phyloP scores from a whole-genome alignment of 2,113 vertebrate species.

The Pipra filicauda region DNA sequence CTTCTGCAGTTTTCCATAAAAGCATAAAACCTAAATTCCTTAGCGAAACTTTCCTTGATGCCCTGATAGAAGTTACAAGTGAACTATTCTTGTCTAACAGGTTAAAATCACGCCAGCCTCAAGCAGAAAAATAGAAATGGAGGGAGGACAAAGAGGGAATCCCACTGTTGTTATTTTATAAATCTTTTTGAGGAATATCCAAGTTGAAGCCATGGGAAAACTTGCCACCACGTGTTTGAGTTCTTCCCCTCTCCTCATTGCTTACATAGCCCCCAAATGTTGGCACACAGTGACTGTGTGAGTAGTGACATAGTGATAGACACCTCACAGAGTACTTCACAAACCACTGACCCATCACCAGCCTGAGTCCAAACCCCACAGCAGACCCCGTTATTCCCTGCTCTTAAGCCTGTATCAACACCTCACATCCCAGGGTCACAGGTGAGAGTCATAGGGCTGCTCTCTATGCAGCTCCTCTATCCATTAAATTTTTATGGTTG shows the following conservation, averaged over 20 bases:
- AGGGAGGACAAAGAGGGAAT: not conserved
- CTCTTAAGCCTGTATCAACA: not conserved
- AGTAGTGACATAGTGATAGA: not conserved
- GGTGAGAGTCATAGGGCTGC: not conserved
- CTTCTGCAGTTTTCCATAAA: not conserved
- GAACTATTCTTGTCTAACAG: not conserved
- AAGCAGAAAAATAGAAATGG: not conserved
- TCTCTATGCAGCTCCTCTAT: not conserved
- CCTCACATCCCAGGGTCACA: not conserved
- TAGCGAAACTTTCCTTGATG: not conserved
- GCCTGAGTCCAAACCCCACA: not conserved
- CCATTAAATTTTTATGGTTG: fast-evolving
- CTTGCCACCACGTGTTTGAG: not conserved
- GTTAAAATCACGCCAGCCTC: not conserved
- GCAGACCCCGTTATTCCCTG: not conserved
- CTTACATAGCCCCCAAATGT: not conserved
- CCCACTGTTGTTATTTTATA: not conserved
- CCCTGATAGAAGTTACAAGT: not conserved
- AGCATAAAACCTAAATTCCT: not conserved
- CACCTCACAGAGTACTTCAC: not conserved
- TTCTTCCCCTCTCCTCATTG: not conserved
- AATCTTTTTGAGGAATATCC: not conserved
- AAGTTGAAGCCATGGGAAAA: not conserved
- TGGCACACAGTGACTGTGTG: not conserved
- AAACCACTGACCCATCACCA: not conserved